A percentile compares a stretch with the other conserved stretches of the same genome.
Evolutionary conservation across 2,888 invertebrate genomes (phyloP).

Genomic region (Leucophenga maculata): DNA sequence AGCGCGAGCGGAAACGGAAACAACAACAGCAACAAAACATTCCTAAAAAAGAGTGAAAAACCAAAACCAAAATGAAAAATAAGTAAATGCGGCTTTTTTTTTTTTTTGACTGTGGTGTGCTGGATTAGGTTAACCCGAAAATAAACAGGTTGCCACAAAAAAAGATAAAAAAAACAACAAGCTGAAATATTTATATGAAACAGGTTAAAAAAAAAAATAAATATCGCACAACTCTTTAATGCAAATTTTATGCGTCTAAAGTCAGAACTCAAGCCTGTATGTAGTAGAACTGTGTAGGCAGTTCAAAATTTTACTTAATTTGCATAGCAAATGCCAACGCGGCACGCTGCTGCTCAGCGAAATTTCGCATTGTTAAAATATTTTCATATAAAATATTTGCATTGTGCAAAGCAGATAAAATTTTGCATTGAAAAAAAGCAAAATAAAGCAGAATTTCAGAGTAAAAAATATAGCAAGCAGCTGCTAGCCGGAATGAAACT

Average conservation of each 20-base stretch:
- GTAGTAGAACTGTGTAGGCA: not conserved
- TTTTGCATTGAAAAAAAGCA: constrained; percentile 8
- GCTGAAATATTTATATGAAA: not conserved
- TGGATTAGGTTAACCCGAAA: constrained; percentile 26
- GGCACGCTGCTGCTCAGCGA: constrained; percentile 26
- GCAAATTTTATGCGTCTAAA: constrained; percentile 2
- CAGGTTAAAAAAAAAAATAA: constrained; percentile 18
- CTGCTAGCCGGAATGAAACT: not conserved
- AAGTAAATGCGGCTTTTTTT: constrained; percentile 22
- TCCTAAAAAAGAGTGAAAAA: not conserved
- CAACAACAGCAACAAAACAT: not conserved
- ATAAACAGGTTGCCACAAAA: constrained; percentile 23
- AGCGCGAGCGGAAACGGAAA: constrained; percentile 39
- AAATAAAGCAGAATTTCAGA: not conserved
- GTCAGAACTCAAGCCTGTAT: not conserved
- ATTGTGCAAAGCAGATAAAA: constrained; percentile 33
- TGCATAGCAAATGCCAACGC: constrained; percentile 52
- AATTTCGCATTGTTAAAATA: constrained; percentile 45
- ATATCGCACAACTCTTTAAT: not conserved
- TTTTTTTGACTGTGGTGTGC: constrained; percentile 12
- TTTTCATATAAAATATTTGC: constrained; percentile 46
- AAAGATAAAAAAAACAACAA: constrained; percentile 5
- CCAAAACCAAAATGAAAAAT: constrained; percentile 5
- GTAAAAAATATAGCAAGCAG: not conserved
- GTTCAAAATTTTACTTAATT: constrained; percentile 41